A percentile compares a stretch with the other conserved stretches of the same genome.
Evolutionary conservation across 1,140 invertebrate species (phyloP).

Genomic region (Gonatopus flavifemur): DNA sequence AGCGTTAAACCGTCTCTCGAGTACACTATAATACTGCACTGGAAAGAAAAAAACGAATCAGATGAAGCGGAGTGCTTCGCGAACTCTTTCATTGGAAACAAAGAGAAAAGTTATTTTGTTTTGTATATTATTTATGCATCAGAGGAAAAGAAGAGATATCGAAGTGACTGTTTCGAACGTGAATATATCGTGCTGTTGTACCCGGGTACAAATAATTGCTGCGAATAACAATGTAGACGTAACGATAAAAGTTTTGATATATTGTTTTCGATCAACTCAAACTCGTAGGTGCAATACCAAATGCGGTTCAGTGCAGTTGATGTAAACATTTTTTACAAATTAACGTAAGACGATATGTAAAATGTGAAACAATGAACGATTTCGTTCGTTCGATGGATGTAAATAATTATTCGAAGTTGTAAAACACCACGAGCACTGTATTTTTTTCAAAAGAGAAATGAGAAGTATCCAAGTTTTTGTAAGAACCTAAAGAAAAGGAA

Average conservation of each 20-base stretch:
- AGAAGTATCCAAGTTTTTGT: slow-evolving; percentile 18
- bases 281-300: slow-evolving; percentile 15
- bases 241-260: slow-evolving; percentile 1
- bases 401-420: slow-evolving; percentile 11
- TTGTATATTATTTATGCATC: slow-evolving; percentile 1
- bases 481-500: slow-evolving; percentile 22
- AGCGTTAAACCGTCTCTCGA: slow-evolving; percentile 19
- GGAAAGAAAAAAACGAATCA: background rate
- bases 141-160: background rate
- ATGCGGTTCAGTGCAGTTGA: slow-evolving; percentile 5
- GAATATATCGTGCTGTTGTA: background rate
- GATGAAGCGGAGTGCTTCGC: slow-evolving; percentile 3
- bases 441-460: slow-evolving; percentile 14
- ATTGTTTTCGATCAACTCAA: background rate
- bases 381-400: slow-evolving; percentile 7
- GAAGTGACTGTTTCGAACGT: background rate
- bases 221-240: background rate
- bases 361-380: background rate
- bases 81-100: slow-evolving; percentile 13
- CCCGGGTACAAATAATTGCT: background rate
- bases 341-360: background rate
- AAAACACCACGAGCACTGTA: slow-evolving; percentile 16
- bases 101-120: too few relatives aligned
- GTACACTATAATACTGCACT: slow-evolving; percentile 20
- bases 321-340: background rate